Conservation (phyloP, 2,797 vertebrate genomes). For the Phylloscopus collybita region DNA sequence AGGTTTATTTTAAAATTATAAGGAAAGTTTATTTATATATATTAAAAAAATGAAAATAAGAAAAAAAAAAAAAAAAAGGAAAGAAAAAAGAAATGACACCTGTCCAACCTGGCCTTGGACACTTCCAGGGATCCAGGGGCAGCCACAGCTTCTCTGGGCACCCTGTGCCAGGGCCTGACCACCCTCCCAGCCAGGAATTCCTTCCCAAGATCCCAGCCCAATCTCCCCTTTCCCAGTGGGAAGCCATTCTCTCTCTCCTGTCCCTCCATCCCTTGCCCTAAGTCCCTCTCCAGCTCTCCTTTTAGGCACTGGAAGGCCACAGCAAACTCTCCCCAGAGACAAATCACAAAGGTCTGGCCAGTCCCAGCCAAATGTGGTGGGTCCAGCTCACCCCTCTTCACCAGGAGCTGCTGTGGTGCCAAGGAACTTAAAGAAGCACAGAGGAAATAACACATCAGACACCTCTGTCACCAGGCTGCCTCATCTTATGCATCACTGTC, state of each 20-base stretch:
- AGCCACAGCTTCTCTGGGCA: too few species aligned
- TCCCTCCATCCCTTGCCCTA: neutral
- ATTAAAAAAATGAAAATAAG: too few species aligned
- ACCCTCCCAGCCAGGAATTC: neutral
- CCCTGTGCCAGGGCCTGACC: too few species aligned
- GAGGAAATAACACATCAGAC: neutral
- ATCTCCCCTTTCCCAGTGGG: neutral
- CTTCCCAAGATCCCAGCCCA: fast-evolving
- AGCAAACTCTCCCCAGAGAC: fast-evolving
- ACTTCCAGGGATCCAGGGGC: neutral
- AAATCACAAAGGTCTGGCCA: neutral
- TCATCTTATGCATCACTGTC: neutral
- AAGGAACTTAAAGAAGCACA: neutral
- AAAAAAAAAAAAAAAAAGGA: too few species aligned
- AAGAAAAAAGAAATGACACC: too few species aligned
- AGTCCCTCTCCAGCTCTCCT: neutral
- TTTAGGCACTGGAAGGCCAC: neutral
- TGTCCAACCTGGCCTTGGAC: neutral
- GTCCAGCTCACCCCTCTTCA: neutral
- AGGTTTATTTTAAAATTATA: too few species aligned
- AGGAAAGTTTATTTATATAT: too few species aligned
- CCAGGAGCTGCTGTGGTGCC: neutral
- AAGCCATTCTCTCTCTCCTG: neutral
- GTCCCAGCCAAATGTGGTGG: neutral
- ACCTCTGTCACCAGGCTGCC: neutral